Evolutionary conservation across 2,888 invertebrate genomes (phyloP).

Genomic region (Aradus depressus): DNA sequence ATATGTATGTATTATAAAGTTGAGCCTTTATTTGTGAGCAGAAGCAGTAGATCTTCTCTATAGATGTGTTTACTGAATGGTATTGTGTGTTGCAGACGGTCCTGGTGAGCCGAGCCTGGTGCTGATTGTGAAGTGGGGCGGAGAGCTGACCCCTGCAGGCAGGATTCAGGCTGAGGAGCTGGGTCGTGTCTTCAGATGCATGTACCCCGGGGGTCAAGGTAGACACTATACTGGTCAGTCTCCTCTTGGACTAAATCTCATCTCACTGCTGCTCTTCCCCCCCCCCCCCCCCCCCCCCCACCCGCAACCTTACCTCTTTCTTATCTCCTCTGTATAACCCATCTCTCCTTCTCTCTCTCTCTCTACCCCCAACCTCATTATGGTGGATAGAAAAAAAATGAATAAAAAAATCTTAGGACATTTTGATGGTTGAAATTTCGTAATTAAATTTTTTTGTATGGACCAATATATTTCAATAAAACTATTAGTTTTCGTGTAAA

Average conservation of each 20-base stretch:
- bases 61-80: too few relatives aligned
- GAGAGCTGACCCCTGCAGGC: slow-evolving; percentile 95
- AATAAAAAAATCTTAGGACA: not conserved
- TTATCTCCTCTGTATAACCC: not conserved
- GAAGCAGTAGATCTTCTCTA: too few relatives aligned
- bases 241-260: not conserved
- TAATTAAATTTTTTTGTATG: too few relatives aligned
- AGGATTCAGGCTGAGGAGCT: slow-evolving; percentile 94
- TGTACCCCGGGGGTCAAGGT: slow-evolving; percentile 97
- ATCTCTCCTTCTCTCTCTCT: too few relatives aligned
- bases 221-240: slow-evolving; percentile 44
- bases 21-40: too few relatives aligned
- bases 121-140: slow-evolving; percentile 98
- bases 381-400: not conserved
- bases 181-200: slow-evolving; percentile 95
- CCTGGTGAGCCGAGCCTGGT: slow-evolving; percentile 89
- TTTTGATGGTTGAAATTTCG: not conserved
- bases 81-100: slow-evolving; percentile 51
- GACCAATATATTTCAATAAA: too few relatives aligned
- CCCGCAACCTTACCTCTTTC: not conserved
- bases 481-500: too few relatives aligned
- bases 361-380: too few relatives aligned
- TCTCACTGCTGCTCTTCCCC: not conserved
- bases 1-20: too few relatives aligned
- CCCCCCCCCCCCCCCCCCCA: too few relatives aligned